phyloP scores from a whole-genome alignment of 1,140 invertebrate genomes.

The Piezodorus guildinii region DNA sequence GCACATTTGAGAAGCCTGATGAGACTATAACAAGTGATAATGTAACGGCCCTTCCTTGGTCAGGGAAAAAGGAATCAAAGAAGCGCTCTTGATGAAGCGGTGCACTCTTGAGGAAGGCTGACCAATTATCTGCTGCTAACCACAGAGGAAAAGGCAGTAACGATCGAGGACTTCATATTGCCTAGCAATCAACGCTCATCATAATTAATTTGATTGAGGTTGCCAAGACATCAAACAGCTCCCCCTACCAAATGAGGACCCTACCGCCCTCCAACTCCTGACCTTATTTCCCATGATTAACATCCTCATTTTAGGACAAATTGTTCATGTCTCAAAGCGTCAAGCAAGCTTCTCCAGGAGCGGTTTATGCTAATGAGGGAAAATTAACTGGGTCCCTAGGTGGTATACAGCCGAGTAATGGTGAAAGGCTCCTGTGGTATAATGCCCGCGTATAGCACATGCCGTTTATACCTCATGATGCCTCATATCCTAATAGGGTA shows the following conservation, averaged over 20 bases:
- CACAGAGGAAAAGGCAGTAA: constrained; percentile 14
- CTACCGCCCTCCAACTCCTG: background rate
- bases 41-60: background rate
- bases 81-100: background rate
- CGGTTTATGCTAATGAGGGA: constrained; percentile 4
- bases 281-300: constrained; percentile 3
- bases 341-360: background rate
- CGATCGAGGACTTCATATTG: constrained; percentile 8
- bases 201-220: constrained; percentile 25
- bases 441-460: background rate
- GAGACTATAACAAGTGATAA: constrained; percentile 11
- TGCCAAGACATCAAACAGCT: background rate
- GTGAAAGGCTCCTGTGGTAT: background rate
- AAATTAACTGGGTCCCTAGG: background rate
- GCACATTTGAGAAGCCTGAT: background rate
- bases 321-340: background rate
- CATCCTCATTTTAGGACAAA: background rate
- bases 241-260: background rate
- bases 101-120: background rate
- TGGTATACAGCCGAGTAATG: constrained; percentile 5
- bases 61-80: background rate
- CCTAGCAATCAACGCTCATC: constrained; percentile 22
- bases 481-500: background rate
- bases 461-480: background rate
- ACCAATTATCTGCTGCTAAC: constrained; percentile 23